These are phyloP conservation scores for Acrobasis repandana DNA, from an alignment of 2,888 invertebrate genomes.

Conservation along the genomic window DNA sequence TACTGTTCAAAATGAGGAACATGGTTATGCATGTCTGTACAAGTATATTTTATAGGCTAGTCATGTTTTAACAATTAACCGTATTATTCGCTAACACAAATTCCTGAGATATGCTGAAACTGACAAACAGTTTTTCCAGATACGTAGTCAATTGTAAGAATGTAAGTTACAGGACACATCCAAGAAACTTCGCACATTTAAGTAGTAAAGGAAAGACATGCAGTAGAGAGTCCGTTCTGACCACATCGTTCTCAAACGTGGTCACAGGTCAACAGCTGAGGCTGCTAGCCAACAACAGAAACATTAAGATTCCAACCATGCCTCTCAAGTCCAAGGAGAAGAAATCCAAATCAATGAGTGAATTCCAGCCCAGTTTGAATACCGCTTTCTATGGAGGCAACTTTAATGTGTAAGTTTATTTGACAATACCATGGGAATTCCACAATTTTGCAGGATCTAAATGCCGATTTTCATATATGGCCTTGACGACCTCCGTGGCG, in stretches of 20 bases:
- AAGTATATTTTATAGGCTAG: constrained; percentile 38
- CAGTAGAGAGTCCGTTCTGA: constrained; percentile 40
- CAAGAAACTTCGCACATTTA: constrained; percentile 54
- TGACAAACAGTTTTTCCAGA: constrained; percentile 76
- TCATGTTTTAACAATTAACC: constrained; percentile 41
- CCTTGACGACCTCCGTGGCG: no score
- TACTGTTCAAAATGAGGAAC: constrained; percentile 26
- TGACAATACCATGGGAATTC: no score
- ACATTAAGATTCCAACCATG: constrained; percentile 46
- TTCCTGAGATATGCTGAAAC: constrained; percentile 75
- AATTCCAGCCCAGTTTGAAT: constrained; percentile 51
- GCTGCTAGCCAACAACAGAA: constrained; percentile 50
- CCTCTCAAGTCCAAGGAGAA: constrained; percentile 46
- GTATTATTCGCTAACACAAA: constrained; percentile 49
- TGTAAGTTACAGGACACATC: constrained; percentile 49
- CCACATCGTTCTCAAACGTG: constrained; percentile 32
- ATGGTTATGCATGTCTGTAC: constrained; percentile 49
- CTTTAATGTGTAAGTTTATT: constrained; percentile 59
- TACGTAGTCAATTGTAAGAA: constrained; percentile 64
- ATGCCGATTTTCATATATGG: no score
- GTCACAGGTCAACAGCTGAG: constrained; percentile 40
- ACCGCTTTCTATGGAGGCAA: constrained; percentile 61
- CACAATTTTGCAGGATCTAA: no score
- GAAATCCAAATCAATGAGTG: constrained; percentile 60
- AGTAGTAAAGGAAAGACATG: constrained; percentile 56